Percentiles rank a stretch among this genome's conserved stretches.
phyloP scores from a whole-genome alignment of 1,140 invertebrate genomes.

The roundworm (Caenorhabditis elegans) region WBcel235 BX284606.5:11757001-11757500 shows the following conservation, averaged over 20 bases:
- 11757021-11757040: too few relatives aligned
- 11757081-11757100: background rate
- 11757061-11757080: too few relatives aligned
- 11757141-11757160: constrained; percentile 1
- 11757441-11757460: too few relatives aligned
- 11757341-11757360: background rate
- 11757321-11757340: background rate
- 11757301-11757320: background rate
- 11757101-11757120: constrained; percentile 21
- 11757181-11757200: constrained; percentile 9
- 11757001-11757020: background rate
- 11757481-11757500: too few relatives aligned
- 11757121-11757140: constrained; percentile 18
- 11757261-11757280: constrained; percentile 11
- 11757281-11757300: background rate
- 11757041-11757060: too few relatives aligned
- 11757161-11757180: background rate
- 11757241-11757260: background rate
- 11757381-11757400: too few relatives aligned
- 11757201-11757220: constrained; percentile 3
- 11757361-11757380: too few relatives aligned
- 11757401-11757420: too few relatives aligned
- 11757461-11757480: too few relatives aligned
- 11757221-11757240: constrained; percentile 5
- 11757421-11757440: too few relatives aligned